These are phyloP conservation scores for Andrena praecox DNA, from an alignment of 2,888 invertebrate genomes.

Conservation along the genomic window DNA sequence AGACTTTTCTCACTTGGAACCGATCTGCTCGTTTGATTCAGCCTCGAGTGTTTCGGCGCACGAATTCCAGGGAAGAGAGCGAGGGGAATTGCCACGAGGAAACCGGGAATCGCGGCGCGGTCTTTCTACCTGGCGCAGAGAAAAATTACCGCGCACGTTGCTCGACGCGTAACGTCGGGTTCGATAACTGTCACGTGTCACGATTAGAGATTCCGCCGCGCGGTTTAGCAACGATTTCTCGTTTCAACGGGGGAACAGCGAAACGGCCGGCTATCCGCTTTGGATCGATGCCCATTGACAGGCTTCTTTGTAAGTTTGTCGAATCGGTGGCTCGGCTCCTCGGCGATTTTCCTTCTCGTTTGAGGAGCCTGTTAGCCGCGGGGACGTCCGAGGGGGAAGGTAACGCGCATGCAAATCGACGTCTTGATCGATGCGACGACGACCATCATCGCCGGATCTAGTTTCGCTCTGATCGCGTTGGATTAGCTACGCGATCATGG, in stretches of 20 bases:
- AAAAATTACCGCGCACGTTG: not conserved
- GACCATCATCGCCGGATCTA: slow-evolving; percentile 46
- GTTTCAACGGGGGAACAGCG: not conserved
- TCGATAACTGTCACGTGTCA: slow-evolving; percentile 5
- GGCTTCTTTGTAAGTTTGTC: not conserved
- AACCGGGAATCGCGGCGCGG: not conserved
- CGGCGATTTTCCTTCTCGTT: slow-evolving; percentile 8
- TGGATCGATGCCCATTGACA: not conserved
- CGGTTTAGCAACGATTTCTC: not conserved
- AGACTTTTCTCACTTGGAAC: not conserved
- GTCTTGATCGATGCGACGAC: slow-evolving; percentile 62
- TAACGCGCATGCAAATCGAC: slow-evolving; percentile 61
- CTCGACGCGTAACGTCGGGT: not conserved
- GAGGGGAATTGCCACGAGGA: too few relatives aligned
- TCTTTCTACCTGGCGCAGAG: not conserved
- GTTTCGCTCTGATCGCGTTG: slow-evolving; percentile 57
- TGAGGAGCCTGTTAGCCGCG: not conserved
- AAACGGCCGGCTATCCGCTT: not conserved
- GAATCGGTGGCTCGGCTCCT: not conserved
- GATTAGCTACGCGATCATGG: slow-evolving; percentile 55
- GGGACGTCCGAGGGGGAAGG: slow-evolving; percentile 19
- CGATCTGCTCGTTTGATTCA: too few relatives aligned
- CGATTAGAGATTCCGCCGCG: slow-evolving; percentile 14
- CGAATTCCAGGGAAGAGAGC: not conserved
- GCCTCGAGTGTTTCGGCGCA: not conserved